These are phyloP conservation scores for Solea solea DNA, from an alignment of 2,113 vertebrate genomes.

Conservation along the genomic window DNA sequence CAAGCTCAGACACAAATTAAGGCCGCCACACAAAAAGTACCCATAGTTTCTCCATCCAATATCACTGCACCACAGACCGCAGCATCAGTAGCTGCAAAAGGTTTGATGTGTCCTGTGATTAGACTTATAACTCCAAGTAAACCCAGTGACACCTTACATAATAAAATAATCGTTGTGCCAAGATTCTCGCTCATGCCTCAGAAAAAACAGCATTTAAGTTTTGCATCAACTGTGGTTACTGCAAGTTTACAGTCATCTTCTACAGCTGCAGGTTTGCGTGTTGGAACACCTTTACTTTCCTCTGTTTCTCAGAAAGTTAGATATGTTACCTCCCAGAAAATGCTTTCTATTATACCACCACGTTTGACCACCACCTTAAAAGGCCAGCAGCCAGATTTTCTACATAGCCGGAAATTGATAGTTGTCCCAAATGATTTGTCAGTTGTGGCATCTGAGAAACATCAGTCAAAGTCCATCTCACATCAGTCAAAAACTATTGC, in stretches of 20 bases:
- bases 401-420: conserved; percentile 18
- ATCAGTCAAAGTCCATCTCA: background rate
- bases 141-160: accelerated
- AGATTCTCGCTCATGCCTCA: background rate
- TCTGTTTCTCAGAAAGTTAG: conserved; percentile 1
- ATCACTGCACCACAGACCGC: too few species aligned
- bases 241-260: background rate
- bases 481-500: background rate
- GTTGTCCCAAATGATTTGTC: conserved; percentile 33
- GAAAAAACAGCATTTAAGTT: background rate
- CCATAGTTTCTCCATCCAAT: background rate
- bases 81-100: conserved; percentile 1
- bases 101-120: background rate
- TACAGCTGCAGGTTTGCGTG: background rate
- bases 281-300: background rate
- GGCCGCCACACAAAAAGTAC: background rate
- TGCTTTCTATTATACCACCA: background rate
- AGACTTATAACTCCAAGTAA: background rate
- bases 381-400: background rate
- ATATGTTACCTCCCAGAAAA: background rate
- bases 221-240: conserved; percentile 9
- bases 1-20: background rate
- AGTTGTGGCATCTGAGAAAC: background rate
- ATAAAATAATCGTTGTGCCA: conserved; percentile 41
- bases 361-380: background rate